These are phyloP conservation scores for Gibbula magus DNA, from an alignment of 2,888 invertebrate genomes.

Conservation along the genomic window DNA sequence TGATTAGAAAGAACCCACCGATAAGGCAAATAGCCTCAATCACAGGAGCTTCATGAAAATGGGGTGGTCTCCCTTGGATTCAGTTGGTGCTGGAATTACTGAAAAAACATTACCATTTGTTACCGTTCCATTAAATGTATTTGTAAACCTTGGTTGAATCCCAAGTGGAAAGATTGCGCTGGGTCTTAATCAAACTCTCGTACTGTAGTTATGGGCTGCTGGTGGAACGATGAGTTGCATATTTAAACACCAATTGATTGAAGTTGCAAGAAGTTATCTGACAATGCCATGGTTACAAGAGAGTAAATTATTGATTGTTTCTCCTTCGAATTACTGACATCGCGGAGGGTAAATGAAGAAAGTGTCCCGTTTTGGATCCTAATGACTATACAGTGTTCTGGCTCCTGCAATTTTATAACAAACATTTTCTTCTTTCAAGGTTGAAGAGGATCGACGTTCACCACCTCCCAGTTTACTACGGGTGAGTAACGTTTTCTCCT, in stretches of 20 bases:
- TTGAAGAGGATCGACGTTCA: not conserved
- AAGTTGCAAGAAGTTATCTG: slow-evolving; percentile 15
- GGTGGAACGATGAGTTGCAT: not conserved
- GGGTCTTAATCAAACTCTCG: not conserved
- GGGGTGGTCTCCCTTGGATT: not conserved
- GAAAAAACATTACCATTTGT: slow-evolving; percentile 13
- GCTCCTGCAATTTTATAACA: not conserved
- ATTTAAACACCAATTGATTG: slow-evolving; percentile 8
- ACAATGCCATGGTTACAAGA: slow-evolving; percentile 13
- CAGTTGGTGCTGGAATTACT: not conserved
- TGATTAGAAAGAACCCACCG: not conserved
- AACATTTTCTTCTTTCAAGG: not conserved
- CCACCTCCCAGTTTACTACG: not conserved
- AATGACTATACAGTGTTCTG: not conserved
- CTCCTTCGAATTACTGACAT: not conserved
- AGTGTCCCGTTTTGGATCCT: not conserved
- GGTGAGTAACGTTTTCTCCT: not conserved
- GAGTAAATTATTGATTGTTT: slow-evolving; percentile 3
- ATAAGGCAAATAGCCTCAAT: not conserved
- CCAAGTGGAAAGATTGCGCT: not conserved
- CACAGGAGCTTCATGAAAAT: not conserved
- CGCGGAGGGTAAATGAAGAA: not conserved
- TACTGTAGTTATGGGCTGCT: not conserved
- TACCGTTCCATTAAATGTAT: not conserved
- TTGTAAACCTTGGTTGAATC: not conserved